Conservation (phyloP, 1,140 invertebrate species). For the Lepidurus couesii region DNA sequence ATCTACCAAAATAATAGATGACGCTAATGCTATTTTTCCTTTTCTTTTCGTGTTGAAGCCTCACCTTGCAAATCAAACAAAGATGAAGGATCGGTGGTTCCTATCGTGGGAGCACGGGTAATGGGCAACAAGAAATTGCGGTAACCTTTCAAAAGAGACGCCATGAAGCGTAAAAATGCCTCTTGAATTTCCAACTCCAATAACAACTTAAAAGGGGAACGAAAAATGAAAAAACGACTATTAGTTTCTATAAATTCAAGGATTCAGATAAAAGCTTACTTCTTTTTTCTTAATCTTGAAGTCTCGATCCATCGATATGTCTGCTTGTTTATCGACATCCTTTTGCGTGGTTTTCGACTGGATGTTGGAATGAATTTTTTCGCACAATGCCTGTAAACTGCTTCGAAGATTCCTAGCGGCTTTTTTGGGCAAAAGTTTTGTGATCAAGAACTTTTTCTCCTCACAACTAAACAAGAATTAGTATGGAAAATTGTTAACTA, state of each 20-base stretch:
- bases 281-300: constrained; percentile 66
- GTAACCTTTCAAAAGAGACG: constrained; percentile 86
- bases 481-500: background rate
- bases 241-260: background rate
- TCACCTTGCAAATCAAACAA: constrained; percentile 90
- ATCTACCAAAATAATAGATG: constrained; percentile 39
- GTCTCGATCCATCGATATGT: constrained; percentile 58
- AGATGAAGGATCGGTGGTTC: constrained; percentile 88
- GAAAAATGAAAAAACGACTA: constrained; percentile 35
- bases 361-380: constrained; percentile 47
- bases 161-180: constrained; percentile 94
- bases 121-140: constrained; percentile 85
- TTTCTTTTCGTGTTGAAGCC: constrained; percentile 41
- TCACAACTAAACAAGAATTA: constrained; percentile 61
- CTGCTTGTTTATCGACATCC: constrained; percentile 46
- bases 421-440: constrained; percentile 84
- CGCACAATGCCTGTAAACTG: constrained; percentile 62
- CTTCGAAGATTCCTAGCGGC: constrained; percentile 69
- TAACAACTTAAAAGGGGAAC: constrained; percentile 53
- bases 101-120: constrained; percentile 84
- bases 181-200: constrained; percentile 93
- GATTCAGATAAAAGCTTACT: constrained; percentile 43
- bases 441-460: constrained; percentile 72
- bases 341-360: constrained; percentile 51
- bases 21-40: background rate